Base-by-base conservation (phyloP, 1,140 invertebrate genomes). In the Drosophila fuyamai region DNA sequence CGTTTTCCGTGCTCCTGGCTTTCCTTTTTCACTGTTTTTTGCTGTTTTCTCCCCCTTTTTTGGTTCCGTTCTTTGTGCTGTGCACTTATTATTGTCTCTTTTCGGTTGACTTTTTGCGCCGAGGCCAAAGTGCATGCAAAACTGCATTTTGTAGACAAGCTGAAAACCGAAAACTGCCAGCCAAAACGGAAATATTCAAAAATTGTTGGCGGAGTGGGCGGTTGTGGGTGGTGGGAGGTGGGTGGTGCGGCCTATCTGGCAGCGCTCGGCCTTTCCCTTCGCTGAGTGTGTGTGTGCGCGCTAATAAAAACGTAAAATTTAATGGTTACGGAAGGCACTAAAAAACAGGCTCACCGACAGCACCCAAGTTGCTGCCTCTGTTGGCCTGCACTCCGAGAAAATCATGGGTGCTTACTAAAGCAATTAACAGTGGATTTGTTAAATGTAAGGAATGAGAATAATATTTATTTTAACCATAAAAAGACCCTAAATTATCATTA, bases 221-320 rank as follows among this genome's bases (percentile, higher is more conserved):
- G 36, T n/a, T 29, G 48, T 44, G 53, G 23, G 16, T 46, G 48
- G 50, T 9, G 8, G 1, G 18, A 14, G 18, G 16, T 59, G 35
- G 3, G 16, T 35, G 43, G 5, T n/a, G 16, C 36, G 48, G 41
- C 41, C 63, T 54, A 79, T 76, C 77, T 81, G 59, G 12, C 40
- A 32, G n/a, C 8, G n/a, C 59, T 55, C 27, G n/a, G 27, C 48
- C 48, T 51, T 14, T 51, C 29, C 48, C 29, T 35, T 50, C 27
- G 44, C 70, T 46, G 50, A 18, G 65, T 55, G 56, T 51, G 65
- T 61, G 83, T 55, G 57, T 27, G 74, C 76, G 83, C 80, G 84
- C 84, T 89, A 89, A 89, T 89, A 89, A 89, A 89, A 89, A 89
- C 84, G 84, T 89, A 89, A 89, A 89, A 89, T 89, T 89, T 89